Base-by-base conservation (phyloP, 1,140 invertebrate species). In the Pararge aegeria region DNA sequence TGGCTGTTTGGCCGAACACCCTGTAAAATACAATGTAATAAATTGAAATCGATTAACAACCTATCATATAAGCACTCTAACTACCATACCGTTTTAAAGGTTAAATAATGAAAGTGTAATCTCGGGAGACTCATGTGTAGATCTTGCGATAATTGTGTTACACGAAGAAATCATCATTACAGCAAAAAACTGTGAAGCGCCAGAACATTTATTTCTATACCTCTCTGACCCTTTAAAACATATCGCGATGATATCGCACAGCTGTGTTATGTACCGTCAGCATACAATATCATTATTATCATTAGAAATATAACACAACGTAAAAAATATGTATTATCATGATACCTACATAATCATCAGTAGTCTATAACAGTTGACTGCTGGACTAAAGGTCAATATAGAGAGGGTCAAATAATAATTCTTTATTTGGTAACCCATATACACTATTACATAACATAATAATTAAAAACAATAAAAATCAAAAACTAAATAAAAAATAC, bases 201-300 rank as follows among this genome's bases (percentile, higher is more conserved):
- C 15, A 19, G 52, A 42, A 42, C 52, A 55, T 37, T 53, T 57
- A 49, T 37, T 40, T 40, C 48, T 58, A 40, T 20, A 58, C 10
- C 46, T 19, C 38, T 58, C 55, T 70, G 64, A 70, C 63, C 70
- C 75, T 69, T 66, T 40, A 51, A 49, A 68, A 67, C 46, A 44
- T 64, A 52, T 49, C 62, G 56, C 59, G 64, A 60, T 59, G 55
- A 67, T 73, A 68, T 67, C 65, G 73, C 77, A 42, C 38, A 16
- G 38, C 13, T 34, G 30, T 34, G 30, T 1, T 12, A 34, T 34
- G 80, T 78, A 81, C 70, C 4, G 66, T 63, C 68, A 70, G 46
- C 70, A 80, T 80, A 74, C 79, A 77, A 73, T 66, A 55, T 63
- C 46, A 58, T 68, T 63, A 63, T 65, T 72, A 66, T 69, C 71